phyloP scores from a whole-genome alignment of 2,113 vertebrate species.

The Hucho hucho region DNA sequence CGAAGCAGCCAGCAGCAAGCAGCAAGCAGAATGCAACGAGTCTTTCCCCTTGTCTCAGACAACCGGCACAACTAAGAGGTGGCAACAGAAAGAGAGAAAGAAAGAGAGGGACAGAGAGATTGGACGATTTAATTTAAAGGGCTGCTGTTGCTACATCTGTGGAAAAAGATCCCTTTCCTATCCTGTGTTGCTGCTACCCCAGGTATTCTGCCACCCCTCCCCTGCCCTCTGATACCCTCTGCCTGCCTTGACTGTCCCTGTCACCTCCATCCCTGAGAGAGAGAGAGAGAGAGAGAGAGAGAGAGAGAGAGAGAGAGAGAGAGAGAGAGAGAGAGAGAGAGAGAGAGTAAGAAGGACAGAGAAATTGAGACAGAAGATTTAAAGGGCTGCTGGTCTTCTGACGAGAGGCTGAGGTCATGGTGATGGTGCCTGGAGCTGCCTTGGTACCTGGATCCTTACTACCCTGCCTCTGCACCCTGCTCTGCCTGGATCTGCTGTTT shows the following conservation, averaged over 20 bases:
- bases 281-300: conserved; percentile 3
- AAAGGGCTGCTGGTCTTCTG: conserved; percentile 27
- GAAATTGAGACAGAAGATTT: conserved; percentile 23
- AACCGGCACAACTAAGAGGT: conserved; percentile 54
- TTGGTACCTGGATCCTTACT: conserved; percentile 48
- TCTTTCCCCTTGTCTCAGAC: conserved; percentile 66
- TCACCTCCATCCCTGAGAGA: background rate
- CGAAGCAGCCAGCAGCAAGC: conserved; percentile 55
- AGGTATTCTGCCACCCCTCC: too few relatives aligned
- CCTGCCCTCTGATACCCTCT: too few relatives aligned
- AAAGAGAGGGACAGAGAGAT: conserved; percentile 42
- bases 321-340: conserved; percentile 16
- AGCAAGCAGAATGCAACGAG: conserved; percentile 74
- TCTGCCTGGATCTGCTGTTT: conserved; percentile 62
- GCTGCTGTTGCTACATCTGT: too few relatives aligned
- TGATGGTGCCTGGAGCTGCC: background rate
- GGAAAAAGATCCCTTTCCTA: too few relatives aligned
- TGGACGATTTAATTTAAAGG: conserved; percentile 41
- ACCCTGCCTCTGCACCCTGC: conserved; percentile 65
- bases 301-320: conserved; percentile 46
- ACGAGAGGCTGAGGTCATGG: conserved; percentile 49
- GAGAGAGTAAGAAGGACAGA: too few relatives aligned
- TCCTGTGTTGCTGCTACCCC: too few relatives aligned
- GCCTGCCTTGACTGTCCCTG: too few relatives aligned
- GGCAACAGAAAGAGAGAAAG: conserved; percentile 34